Conservation (phyloP, 53 echinoderm and acorn worm species). For the Patiria pectinifera region DNA sequence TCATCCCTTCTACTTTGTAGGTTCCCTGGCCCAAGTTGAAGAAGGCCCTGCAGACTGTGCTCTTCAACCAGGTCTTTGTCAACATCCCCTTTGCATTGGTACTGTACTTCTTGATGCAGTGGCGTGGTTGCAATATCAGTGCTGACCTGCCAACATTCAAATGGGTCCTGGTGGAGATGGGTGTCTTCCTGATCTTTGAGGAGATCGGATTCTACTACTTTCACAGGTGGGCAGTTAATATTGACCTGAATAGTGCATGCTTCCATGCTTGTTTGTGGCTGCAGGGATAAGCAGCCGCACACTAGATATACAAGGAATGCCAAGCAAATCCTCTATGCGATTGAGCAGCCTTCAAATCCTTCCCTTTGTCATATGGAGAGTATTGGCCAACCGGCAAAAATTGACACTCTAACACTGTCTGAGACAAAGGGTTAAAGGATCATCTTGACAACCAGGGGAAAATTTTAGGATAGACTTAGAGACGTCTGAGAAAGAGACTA, state of each 20-base stretch:
- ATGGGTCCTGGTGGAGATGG: conserved; percentile 78
- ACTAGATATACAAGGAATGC: too few species aligned
- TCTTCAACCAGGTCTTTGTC: conserved; percentile 90
- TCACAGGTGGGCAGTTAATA: conserved; percentile 75
- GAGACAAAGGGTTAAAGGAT: too few species aligned
- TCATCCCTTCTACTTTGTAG: neutral
- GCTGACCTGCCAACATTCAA: conserved; percentile 87
- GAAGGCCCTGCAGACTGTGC: conserved; percentile 76
- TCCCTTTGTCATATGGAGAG: too few species aligned
- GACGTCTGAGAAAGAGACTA: too few species aligned
- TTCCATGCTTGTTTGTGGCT: neutral
- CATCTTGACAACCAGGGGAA: too few species aligned
- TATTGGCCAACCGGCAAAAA: too few species aligned
- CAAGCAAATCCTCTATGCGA: too few species aligned
- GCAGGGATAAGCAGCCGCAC: too few species aligned
- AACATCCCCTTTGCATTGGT: conserved; percentile 63
- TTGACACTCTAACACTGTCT: too few species aligned
- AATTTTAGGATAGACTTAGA: too few species aligned
- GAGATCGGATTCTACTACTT: conserved; percentile 96
- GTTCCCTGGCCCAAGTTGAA: conserved; percentile 77
- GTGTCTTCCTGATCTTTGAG: conserved; percentile 84
- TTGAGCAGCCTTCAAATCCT: too few species aligned
- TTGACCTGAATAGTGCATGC: neutral
- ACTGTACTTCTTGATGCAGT: conserved; percentile 64
- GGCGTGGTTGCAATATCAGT: conserved; percentile 76